Percentiles rank a stretch among this genome's conserved stretches.
phyloP scores from a whole-genome alignment of 1,140 invertebrate genomes.

The Frieseomelitta varia region DNA sequence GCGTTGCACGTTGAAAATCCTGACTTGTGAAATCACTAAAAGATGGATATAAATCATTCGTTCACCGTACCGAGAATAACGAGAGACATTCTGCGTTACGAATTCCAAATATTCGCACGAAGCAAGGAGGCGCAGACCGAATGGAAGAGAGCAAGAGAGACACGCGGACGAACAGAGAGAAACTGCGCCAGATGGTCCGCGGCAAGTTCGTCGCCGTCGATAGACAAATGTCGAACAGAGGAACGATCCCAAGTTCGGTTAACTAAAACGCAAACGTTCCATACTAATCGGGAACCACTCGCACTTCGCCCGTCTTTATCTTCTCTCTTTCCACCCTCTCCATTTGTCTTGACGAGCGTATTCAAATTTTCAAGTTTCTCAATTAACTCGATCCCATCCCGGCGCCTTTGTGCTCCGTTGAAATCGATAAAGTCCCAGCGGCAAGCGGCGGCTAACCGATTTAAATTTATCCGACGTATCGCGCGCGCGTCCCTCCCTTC shows the following conservation, averaged over 20 bases:
- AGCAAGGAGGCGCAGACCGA: background rate
- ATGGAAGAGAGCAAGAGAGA: background rate
- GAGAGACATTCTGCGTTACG: background rate
- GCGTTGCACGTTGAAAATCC: background rate
- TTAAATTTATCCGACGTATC: slow-evolving; percentile 55
- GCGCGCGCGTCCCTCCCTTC: background rate
- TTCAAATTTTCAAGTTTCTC: slow-evolving; percentile 77
- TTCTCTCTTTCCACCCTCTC: slow-evolving; percentile 25
- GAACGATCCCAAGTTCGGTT: slow-evolving; percentile 64
- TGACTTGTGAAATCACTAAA: background rate
- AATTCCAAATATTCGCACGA: background rate
- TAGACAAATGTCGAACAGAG: slow-evolving; percentile 62
- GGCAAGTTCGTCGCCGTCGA: slow-evolving; percentile 4
- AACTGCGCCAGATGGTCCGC: background rate
- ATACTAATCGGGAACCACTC: slow-evolving; percentile 51
- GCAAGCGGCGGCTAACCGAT: slow-evolving; percentile 41
- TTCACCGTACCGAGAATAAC: background rate
- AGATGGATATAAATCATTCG: background rate
- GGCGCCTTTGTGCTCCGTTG: slow-evolving; percentile 43
- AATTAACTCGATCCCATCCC: slow-evolving; percentile 73
- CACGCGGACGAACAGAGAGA: background rate
- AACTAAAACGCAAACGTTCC: slow-evolving; percentile 66
- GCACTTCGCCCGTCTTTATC: slow-evolving; percentile 34
- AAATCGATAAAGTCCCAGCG: slow-evolving; percentile 56
- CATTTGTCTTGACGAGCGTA: slow-evolving; percentile 73